Evolutionary conservation across 2,797 vertebrate species (phyloP).

Genomic region (Craterocephalus amniculus): DNA sequence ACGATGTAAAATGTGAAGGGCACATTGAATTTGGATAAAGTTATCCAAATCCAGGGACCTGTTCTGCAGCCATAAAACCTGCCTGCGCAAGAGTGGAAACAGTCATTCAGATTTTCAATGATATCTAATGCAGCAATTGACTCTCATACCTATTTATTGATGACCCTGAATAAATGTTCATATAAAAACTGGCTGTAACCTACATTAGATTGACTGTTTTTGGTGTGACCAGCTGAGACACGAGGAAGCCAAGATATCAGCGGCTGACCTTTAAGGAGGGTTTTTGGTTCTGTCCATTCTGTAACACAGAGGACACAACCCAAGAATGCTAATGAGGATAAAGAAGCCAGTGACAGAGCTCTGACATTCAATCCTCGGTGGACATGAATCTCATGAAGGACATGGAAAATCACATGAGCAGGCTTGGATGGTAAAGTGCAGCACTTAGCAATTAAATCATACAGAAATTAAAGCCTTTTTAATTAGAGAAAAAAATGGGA

Average conservation of each 20-base stretch:
- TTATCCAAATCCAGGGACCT: conserved; percentile 55
- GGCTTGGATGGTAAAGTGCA: conserved; percentile 2
- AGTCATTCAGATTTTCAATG: conserved; percentile 1
- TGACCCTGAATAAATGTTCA: background rate
- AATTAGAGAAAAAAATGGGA: too few relatives aligned
- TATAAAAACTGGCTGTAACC: background rate
- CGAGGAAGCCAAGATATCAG: conserved; percentile 51
- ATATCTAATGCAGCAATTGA: background rate
- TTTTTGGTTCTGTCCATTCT: conserved; percentile 56
- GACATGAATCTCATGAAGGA: conserved; percentile 46
- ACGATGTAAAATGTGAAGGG: conserved; percentile 61
- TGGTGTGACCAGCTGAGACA: conserved; percentile 12
- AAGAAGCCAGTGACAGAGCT: conserved; percentile 50
- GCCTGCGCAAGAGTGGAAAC: conserved; percentile 21
- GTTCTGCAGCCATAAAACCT: conserved; percentile 32
- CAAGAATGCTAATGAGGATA: conserved; percentile 70
- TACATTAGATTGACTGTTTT: background rate
- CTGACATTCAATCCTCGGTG: conserved; percentile 74
- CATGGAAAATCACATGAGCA: conserved; percentile 32
- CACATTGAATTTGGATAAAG: conserved; percentile 65
- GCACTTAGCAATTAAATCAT: background rate
- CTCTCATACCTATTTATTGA: background rate
- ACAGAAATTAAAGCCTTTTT: too few relatives aligned
- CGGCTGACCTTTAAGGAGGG: conserved; percentile 74
- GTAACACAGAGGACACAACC: conserved; percentile 38